phyloP scores from a whole-genome alignment of 2,797 vertebrate species.

The Rachycentron canadum region DNA sequence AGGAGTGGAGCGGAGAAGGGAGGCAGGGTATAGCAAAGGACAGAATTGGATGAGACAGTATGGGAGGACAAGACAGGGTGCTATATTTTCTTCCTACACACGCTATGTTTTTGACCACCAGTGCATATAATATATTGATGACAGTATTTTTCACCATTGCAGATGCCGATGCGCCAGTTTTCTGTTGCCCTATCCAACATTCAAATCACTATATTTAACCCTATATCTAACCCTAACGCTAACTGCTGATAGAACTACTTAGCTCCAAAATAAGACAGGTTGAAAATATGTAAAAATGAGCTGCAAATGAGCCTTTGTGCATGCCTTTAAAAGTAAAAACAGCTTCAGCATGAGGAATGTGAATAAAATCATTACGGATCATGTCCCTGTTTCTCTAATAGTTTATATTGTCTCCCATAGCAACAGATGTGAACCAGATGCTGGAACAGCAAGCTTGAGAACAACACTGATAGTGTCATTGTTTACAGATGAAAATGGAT shows the following conservation, averaged over 20 bases:
- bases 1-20: slow-evolving; percentile 7
- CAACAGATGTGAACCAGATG: slow-evolving; percentile 68
- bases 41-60: not conserved
- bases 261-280: not conserved
- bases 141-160: not conserved
- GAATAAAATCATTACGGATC: slow-evolving; percentile 31
- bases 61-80: not conserved
- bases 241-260: not conserved
- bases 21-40: not conserved
- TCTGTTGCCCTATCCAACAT: not conserved
- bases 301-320: not conserved
- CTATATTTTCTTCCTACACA: not conserved
- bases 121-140: not conserved
- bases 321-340: slow-evolving; percentile 2
- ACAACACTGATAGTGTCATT: slow-evolving; percentile 50
- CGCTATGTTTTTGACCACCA: not conserved
- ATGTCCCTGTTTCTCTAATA: slow-evolving; percentile 31
- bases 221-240: too few relatives aligned
- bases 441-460: slow-evolving; percentile 32
- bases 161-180: not conserved
- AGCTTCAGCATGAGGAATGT: slow-evolving; percentile 1
- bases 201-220: not conserved
- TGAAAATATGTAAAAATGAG: not conserved
- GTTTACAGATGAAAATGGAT: slow-evolving; percentile 60
- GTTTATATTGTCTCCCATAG: slow-evolving; percentile 48